Base-by-base conservation (phyloP, 2,113 vertebrate species). In the Chamaea fasciata region DNA sequence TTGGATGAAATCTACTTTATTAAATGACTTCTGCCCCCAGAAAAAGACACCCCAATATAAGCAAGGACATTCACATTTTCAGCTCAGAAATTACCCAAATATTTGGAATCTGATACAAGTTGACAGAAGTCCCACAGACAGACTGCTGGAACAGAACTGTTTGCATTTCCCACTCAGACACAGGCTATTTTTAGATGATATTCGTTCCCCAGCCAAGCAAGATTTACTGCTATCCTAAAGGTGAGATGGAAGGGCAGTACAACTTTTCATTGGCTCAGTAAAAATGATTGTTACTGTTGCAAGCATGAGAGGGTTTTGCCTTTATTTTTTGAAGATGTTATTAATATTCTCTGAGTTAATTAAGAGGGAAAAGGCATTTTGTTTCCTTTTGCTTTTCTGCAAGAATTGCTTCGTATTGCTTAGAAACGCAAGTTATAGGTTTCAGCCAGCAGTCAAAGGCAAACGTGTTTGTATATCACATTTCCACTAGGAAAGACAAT, bases 121-220 rank as follows among this genome's bases (percentile, higher is more conserved):
- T 76, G 83, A 67, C 75, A 70, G 35, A 73, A 94, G 24, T 77
- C 50, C 91, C 63, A 52, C 59, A 67, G 42, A 47, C 68, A 94
- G 56, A 42, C 71, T 80, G 68, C 28, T 81, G 47, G 63, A 90
- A 63, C 13, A 57, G 71, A 94, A 56, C 71, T 80, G 67, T 77
- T 83, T 88, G 87, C 46, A 39, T 88, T 88, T 94, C 63, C 67
- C 42, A 79, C 55, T 80, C 65, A 89, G 57, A 89, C 39, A 71
- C 20, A 42, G 52, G 39, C 56, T 96, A 95, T 96, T 95, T 97
- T 96, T 95, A 96, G 87, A 83, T 10, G 0, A 50, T 88, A 86
- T 20, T 86, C 79, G 75, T 63, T 90, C 52, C 70, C 47, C 55
- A 91, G 63, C 52, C 82, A 83, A 92, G 68, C 17, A 86, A 78